phyloP scores from a whole-genome alignment of 2,797 vertebrate species.

The Mastacembelus armatus region DNA sequence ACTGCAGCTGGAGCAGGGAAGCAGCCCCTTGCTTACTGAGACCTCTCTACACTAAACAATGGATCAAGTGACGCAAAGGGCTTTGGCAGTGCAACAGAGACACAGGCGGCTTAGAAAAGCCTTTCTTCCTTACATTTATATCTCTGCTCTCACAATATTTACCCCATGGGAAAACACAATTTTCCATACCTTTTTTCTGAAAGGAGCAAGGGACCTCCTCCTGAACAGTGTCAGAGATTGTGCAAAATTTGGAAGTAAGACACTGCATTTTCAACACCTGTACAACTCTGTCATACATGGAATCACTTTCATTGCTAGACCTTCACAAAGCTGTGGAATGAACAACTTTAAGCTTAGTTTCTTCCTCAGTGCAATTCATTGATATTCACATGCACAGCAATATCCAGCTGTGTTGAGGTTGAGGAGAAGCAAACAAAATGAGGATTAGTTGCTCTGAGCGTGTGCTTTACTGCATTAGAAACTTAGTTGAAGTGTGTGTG shows the following conservation, averaged over 20 bases:
- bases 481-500: constrained; percentile 31
- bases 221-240: constrained; percentile 25
- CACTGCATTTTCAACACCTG: background rate
- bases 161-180: constrained; percentile 70
- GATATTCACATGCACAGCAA: constrained; percentile 40
- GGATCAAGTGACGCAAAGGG: constrained; percentile 81
- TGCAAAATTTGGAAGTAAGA: background rate
- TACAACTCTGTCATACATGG: background rate
- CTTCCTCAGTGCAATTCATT: constrained; percentile 24
- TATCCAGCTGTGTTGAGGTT: constrained; percentile 25
- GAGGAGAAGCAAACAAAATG: constrained; percentile 44
- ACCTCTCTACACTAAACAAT: constrained; percentile 83
- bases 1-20: constrained; percentile 78
- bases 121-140: constrained; percentile 75
- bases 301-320: background rate
- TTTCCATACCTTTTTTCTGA: constrained; percentile 74
- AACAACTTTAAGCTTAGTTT: constrained; percentile 19
- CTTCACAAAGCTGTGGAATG: constrained; percentile 30
- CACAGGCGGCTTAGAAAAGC: constrained; percentile 61
- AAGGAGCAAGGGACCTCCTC: constrained; percentile 29
- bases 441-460: constrained; percentile 50
- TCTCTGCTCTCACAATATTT: constrained; percentile 83
- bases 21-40: constrained; percentile 77
- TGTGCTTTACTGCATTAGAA: constrained; percentile 34
- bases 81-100: constrained; percentile 82